phyloP scores from a whole-genome alignment of 2,888 invertebrate species.

The Lepidocyrtinus sp. region DNA sequence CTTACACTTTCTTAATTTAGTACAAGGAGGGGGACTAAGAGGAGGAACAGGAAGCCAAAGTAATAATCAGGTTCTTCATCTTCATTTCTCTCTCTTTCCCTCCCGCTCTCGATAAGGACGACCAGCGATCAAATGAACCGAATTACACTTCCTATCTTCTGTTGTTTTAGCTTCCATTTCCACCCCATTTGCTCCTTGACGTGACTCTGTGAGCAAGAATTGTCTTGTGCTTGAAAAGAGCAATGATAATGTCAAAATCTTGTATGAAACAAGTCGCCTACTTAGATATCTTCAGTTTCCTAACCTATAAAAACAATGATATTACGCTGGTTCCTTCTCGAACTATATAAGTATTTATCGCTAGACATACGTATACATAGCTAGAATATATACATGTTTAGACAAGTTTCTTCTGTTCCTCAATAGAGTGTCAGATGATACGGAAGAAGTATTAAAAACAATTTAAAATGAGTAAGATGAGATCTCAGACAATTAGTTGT shows the following conservation, averaged over 20 bases:
- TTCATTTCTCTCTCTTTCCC: slow-evolving; percentile 15
- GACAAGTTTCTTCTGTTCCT: background rate
- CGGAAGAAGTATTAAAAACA: slow-evolving; percentile 4
- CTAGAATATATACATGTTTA: too few species aligned
- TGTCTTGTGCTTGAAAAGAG: background rate
- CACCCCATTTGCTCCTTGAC: slow-evolving; percentile 54
- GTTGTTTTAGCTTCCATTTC: slow-evolving; percentile 53
- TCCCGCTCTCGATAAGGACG: slow-evolving; percentile 56
- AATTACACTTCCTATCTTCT: slow-evolving; percentile 58
- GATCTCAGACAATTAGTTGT: background rate
- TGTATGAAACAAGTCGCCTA: too few species aligned
- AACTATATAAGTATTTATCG: slow-evolving; percentile 12
- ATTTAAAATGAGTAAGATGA: slow-evolving; percentile 4
- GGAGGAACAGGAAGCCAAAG: slow-evolving; percentile 48
- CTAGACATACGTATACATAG: too few species aligned
- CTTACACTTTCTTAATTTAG: slow-evolving; percentile 10
- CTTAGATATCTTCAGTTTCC: too few species aligned
- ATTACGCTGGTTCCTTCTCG: slow-evolving; percentile 17
- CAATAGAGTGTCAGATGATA: background rate
- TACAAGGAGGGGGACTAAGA: background rate
- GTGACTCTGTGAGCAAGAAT: background rate
- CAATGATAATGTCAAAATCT: slow-evolving; percentile 4
- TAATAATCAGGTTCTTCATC: slow-evolving; percentile 60
- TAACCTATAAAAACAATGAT: too few species aligned
- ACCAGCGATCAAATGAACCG: slow-evolving; percentile 60